Base-by-base conservation (phyloP, 2,888 invertebrate species). In the Yponomeuta cagnagella region DNA sequence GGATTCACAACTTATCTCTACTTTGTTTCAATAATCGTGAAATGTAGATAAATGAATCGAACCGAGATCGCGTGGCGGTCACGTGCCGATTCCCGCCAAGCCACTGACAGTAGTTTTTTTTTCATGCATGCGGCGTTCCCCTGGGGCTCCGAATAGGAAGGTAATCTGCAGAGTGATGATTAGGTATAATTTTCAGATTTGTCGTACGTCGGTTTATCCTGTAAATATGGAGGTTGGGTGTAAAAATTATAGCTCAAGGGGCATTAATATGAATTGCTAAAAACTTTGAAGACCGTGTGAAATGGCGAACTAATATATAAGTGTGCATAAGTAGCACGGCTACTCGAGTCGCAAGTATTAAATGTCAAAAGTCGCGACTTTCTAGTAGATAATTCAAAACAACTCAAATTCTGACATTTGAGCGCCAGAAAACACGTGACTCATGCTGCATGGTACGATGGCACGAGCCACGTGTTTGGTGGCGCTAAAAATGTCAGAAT, bases 11-110 rank as follows among this genome's bases (percentile, higher is more conserved):
- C 78, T 83, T 85, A 87, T 87, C 86, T 85, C 76, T 76, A 77
- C 52, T 81, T 80, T 82, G 79, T 83, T 80, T 76, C 80, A 80
- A 86, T 82, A 86, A 86, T 86, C 83, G 81, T 78, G 75, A 71
- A 75, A 76, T 77, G 79, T 81, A 79, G 77, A 74, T 69, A 69
- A 43, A 68, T 43, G 43, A 37, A 69, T 69, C n/a, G 31, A 63
- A 69, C 12, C 43, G 63, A 81, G 74, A 58, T 58, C 89, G 85
- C 89, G 90, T 90, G 91, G 58, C 82, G 48, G 71, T 73, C 91
- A 85, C 88, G 91, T 90, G 90, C 77, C 82, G 82, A 82, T 86
- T 83, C 80, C 80, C 73, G 82, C 81, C 84, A 82, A 70, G 37
- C 48, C 48, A 23, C 69, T 67, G 43, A 58, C 52, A 58, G 52